These are phyloP conservation scores for Imbricaverruca yamaguchii DNA, from an alignment of 2,888 invertebrate genomes.

Conservation along the genomic window DNA sequence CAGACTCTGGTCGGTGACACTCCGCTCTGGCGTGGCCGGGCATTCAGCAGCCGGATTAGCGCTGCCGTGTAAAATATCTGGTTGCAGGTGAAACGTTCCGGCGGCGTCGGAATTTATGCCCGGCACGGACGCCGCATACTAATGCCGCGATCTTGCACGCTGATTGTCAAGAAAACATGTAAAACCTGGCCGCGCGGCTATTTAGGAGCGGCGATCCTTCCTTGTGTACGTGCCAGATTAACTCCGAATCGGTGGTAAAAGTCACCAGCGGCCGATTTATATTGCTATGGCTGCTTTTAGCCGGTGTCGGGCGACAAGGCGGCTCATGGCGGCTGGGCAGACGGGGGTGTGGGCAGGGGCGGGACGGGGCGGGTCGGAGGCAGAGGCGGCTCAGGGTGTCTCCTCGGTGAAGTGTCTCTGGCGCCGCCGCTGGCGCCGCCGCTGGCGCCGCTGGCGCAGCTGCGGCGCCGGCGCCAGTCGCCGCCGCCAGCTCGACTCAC, in stretches of 20 bases:
- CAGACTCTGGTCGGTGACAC: no score
- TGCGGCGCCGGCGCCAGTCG: no score
- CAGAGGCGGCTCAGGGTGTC: no score
- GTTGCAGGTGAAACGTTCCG: constrained; percentile 10
- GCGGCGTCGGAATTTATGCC: not conserved
- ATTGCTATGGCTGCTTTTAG: not conserved
- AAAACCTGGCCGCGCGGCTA: not conserved
- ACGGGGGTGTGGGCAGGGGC: not conserved
- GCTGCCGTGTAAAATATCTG: not conserved
- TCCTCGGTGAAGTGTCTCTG: no score
- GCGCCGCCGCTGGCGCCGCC: no score
- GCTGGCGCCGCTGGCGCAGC: no score
- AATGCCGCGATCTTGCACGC: not conserved
- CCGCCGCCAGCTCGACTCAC: not conserved
- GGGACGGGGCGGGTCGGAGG: not conserved
- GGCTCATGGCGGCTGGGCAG: no score
- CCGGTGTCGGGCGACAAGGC: not conserved
- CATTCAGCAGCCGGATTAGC: not conserved
- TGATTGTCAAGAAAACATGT: not conserved
- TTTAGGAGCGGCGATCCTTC: constrained; percentile 3
- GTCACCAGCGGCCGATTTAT: not conserved
- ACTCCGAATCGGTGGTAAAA: constrained; percentile 1
- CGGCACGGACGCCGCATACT: not conserved
- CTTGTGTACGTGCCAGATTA: not conserved
- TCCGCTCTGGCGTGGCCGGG: not conserved